Percentiles rank a stretch among this genome's conserved stretches.
phyloP scores from a whole-genome alignment of 2,888 invertebrate genomes.

The Eubasilissa splendida region DNA sequence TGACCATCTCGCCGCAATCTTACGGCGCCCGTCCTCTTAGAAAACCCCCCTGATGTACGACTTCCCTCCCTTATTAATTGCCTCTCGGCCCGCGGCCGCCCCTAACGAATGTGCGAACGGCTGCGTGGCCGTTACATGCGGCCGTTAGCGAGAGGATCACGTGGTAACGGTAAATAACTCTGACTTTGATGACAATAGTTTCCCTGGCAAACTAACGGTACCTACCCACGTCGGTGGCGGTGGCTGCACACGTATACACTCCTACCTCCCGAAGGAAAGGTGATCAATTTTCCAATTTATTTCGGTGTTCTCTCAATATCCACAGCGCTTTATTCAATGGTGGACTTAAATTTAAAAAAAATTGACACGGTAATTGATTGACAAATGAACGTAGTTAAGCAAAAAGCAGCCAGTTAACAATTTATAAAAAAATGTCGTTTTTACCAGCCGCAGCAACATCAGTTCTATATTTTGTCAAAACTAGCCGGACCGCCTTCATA shows the following conservation, averaged over 20 bases:
- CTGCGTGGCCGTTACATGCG: constrained; percentile 27
- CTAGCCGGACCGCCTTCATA: too few relatives aligned
- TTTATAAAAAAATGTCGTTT: too few relatives aligned
- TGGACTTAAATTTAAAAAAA: too few relatives aligned
- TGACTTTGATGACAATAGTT: constrained; percentile 37
- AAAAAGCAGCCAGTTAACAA: too few relatives aligned
- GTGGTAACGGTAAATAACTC: constrained; percentile 40
- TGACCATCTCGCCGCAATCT: background rate
- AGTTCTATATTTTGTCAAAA: too few relatives aligned
- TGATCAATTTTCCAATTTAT: too few relatives aligned
- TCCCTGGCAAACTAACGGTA: constrained; percentile 10
- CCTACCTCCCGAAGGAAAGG: too few relatives aligned
- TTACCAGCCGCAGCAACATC: too few relatives aligned
- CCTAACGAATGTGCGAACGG: constrained; percentile 56
- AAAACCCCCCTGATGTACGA: constrained; percentile 49
- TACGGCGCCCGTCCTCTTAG: background rate
- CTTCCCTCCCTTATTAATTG: constrained; percentile 55
- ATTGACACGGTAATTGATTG: too few relatives aligned
- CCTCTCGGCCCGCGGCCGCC: constrained; percentile 43
- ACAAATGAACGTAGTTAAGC: too few relatives aligned
- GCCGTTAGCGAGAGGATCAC: constrained; percentile 36
- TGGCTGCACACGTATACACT: background rate
- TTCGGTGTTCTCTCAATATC: too few relatives aligned
- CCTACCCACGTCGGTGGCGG: background rate
- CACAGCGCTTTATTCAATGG: too few relatives aligned